Conservation (phyloP, 2,113 vertebrate species). For the Amia ocellicauda region DNA sequence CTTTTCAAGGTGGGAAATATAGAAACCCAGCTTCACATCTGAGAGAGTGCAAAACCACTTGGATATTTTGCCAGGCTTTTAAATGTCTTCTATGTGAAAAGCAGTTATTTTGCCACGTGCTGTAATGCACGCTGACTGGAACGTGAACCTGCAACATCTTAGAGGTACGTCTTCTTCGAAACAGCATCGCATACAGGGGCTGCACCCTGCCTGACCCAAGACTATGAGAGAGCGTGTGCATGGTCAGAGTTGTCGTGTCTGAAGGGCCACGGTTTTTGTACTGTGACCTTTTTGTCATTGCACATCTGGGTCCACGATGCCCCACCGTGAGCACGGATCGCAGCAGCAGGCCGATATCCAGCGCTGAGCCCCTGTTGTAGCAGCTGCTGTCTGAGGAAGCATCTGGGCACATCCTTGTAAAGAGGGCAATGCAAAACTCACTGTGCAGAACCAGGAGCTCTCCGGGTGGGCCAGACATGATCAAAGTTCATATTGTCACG, state of each 20-base stretch:
- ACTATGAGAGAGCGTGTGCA: background rate
- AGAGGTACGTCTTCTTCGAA: background rate
- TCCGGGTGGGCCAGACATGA: background rate
- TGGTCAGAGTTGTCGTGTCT: no score
- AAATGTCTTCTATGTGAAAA: no score
- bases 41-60: no score
- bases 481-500: background rate
- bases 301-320: background rate
- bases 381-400: constrained; percentile 5
- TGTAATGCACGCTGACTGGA: no score
- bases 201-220: background rate
- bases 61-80: no score
- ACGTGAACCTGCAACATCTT: background rate
- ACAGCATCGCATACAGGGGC: background rate
- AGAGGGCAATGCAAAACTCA: background rate
- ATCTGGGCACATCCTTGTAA: background rate
- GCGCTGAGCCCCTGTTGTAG: background rate
- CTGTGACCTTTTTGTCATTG: background rate
- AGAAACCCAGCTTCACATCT: no score
- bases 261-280: background rate
- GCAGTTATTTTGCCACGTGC: no score
- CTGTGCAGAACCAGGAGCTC: background rate
- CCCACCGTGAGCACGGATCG: background rate
- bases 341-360: no score
- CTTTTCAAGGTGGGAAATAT: no score